Conservation (phyloP, 2,113 vertebrate genomes). For the Gymnorhina tibicen region DNA sequence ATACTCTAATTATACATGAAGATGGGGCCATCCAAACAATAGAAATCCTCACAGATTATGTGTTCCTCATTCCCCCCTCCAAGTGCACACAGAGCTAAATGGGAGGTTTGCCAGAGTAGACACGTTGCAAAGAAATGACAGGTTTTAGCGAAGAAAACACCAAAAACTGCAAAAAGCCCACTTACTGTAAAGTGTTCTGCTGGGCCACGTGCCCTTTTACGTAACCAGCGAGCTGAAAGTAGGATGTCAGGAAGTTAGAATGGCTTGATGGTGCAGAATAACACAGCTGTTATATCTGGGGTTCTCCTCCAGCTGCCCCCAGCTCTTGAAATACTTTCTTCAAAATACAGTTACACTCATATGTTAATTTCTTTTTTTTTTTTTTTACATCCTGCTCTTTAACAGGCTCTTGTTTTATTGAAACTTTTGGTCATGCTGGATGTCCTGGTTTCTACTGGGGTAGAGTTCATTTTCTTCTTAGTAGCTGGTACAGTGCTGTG, state of each 20-base stretch:
- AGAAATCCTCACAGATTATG: neutral
- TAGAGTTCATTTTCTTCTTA: neutral
- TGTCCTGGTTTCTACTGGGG: neutral
- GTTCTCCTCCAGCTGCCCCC: neutral
- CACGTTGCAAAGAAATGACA: neutral
- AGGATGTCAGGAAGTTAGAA: neutral
- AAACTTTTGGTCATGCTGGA: neutral
- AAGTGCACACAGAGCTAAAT: neutral
- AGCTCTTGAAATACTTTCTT: neutral
- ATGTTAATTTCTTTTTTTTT: neutral
- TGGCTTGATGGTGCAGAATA: neutral
- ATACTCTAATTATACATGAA: neutral
- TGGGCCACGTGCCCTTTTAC: accelerated
- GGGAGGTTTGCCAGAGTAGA: neutral
- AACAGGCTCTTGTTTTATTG: accelerated
- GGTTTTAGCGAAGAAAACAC: neutral
- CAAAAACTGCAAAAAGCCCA: neutral
- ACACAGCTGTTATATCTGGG: neutral
- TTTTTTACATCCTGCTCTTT: neutral
- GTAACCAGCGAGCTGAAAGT: neutral
- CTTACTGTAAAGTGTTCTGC: neutral
- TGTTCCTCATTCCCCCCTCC: neutral
- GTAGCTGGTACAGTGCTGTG: neutral
- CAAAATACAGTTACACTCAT: neutral
- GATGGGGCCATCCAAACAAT: neutral